phyloP scores from a whole-genome alignment of 1,140 invertebrate genomes.

The Sycobia sp. region DNA sequence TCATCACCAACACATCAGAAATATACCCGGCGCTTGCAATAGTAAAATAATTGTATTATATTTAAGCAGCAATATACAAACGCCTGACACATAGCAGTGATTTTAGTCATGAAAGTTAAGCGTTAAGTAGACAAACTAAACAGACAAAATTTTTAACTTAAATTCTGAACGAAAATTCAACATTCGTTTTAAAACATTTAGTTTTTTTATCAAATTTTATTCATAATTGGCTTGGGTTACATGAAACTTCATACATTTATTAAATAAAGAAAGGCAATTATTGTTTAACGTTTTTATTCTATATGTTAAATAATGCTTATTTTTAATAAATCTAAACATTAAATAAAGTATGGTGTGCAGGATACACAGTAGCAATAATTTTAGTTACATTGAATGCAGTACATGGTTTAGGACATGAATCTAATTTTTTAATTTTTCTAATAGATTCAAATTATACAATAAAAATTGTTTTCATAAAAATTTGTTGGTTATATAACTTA shows the following conservation, averaged over 20 bases:
- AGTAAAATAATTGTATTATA: not conserved
- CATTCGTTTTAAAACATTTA: not conserved
- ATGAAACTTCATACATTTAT: conserved; percentile 1
- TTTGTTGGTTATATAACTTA: too few relatives aligned
- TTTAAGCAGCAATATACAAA: not conserved
- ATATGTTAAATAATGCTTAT: not conserved
- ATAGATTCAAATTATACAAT: too few relatives aligned
- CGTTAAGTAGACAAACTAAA: not conserved
- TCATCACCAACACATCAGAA: conserved; percentile 44
- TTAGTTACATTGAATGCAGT: conserved; percentile 43
- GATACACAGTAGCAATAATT: conserved; percentile 25
- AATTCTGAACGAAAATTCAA: too few relatives aligned
- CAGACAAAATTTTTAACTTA: not conserved
- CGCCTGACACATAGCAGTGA: not conserved
- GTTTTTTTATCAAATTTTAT: too few relatives aligned
- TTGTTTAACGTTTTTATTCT: not conserved
- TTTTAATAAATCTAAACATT: not conserved
- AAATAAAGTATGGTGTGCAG: conserved; percentile 10
- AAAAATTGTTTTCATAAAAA: too few relatives aligned
- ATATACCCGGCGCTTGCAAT: conserved; percentile 34
- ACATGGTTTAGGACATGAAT: conserved; percentile 38
- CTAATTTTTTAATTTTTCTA: too few relatives aligned
- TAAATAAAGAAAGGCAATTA: too few relatives aligned
- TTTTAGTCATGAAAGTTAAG: not conserved
- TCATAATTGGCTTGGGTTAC: not conserved